phyloP scores from a whole-genome alignment of 2,797 vertebrate genomes.

The Lacerta agilis region DNA sequence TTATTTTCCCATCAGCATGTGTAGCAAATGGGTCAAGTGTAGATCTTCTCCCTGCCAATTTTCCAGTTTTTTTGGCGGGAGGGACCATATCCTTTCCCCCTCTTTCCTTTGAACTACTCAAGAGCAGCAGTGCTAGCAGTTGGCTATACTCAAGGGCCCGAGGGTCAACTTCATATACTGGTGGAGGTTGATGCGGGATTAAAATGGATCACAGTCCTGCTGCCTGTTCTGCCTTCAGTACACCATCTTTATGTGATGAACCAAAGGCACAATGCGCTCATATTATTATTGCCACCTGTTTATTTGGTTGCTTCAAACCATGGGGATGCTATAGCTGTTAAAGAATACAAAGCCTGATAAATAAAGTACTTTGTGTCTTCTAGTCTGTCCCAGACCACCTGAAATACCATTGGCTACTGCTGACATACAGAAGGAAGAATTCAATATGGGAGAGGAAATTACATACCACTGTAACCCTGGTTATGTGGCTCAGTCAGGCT shows the following conservation, averaged over 20 bases:
- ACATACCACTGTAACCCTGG: slow-evolving; percentile 80
- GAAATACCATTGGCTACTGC: slow-evolving; percentile 73
- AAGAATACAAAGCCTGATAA: background rate
- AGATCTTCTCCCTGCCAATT: no score
- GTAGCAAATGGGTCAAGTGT: no score
- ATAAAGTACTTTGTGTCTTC: slow-evolving; percentile 35
- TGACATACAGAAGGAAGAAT: slow-evolving; percentile 73
- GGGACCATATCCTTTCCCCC: no score
- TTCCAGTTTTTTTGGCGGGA: no score
- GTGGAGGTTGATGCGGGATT: background rate
- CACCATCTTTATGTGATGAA: background rate
- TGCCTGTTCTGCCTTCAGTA: background rate
- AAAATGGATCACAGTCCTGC: background rate
- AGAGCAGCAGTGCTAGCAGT: background rate
- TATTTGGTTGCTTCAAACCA: background rate
- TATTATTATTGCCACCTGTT: background rate
- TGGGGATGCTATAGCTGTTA: background rate
- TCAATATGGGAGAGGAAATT: slow-evolving; percentile 81
- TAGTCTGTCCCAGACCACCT: slow-evolving; percentile 81
- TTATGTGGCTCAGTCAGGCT: slow-evolving; percentile 68
- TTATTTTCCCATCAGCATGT: no score
- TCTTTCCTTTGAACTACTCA: no score
- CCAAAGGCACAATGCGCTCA: background rate
- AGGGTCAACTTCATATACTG: background rate
- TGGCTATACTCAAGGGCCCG: no score